Conservation (phyloP, 2,113 vertebrate species). For the Phodopus roborovskii region DNA sequence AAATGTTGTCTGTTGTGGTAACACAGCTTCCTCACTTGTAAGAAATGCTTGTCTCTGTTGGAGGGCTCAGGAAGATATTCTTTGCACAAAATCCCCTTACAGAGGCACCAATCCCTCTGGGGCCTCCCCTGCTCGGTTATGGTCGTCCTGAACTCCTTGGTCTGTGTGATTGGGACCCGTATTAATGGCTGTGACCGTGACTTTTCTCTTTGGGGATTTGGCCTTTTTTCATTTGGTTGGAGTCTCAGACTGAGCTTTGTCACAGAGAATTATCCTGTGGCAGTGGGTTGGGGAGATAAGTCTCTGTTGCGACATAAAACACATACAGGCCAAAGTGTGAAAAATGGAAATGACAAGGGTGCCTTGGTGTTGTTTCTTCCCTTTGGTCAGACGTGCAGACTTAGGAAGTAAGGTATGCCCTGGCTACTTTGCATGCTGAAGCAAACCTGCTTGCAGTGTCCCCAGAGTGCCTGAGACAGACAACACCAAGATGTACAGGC, state of each 20-base stretch:
- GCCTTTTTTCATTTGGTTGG: constrained; percentile 70
- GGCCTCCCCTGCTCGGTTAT: constrained; percentile 45
- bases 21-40: constrained; percentile 82
- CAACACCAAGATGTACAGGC: rapidly evolving
- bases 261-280: constrained; percentile 77
- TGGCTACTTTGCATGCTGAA: constrained; percentile 2
- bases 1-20: constrained; percentile 82
- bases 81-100: constrained; percentile 73
- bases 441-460: not conserved
- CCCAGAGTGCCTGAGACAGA: not conserved
- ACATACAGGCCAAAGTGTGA: constrained; percentile 73
- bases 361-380: constrained; percentile 72
- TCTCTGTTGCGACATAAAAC: constrained; percentile 76
- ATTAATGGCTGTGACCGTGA: constrained; percentile 73
- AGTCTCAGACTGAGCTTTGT: constrained; percentile 77
- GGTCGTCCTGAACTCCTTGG: constrained; percentile 44
- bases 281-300: constrained; percentile 77
- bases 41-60: constrained; percentile 80
- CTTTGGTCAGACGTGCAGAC: constrained; percentile 56
- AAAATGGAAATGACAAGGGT: constrained; percentile 72
- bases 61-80: constrained; percentile 79
- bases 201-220: constrained; percentile 73
- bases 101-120: constrained; percentile 70
- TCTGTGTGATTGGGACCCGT: constrained; percentile 51
- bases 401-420: constrained; percentile 49